Evolutionary conservation across 2,888 invertebrate species (phyloP).

Genomic region (Pyrgus malvae): DNA sequence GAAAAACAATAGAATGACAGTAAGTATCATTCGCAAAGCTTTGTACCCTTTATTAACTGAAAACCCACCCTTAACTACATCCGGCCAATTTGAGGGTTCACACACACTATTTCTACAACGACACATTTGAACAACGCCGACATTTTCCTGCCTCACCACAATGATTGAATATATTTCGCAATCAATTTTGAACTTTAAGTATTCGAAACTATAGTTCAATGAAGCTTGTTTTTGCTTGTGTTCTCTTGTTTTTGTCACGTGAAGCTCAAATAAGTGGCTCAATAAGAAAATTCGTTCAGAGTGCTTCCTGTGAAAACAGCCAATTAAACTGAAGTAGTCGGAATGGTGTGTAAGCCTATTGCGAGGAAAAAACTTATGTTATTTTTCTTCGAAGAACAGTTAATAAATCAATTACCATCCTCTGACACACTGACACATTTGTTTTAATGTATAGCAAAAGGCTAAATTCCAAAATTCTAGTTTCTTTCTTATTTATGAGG

Average conservation of each 20-base stretch:
- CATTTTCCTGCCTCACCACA: neutral
- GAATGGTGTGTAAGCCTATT: neutral
- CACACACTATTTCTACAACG: neutral
- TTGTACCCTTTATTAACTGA: too few relatives aligned
- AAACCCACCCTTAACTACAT: neutral
- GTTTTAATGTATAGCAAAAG: neutral
- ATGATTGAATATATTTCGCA: neutral
- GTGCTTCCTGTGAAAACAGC: conserved; percentile 3
- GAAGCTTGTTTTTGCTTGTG: neutral
- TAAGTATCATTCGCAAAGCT: too few relatives aligned
- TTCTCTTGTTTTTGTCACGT: conserved; percentile 1
- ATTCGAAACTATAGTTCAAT: neutral
- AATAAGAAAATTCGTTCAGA: conserved; percentile 3
- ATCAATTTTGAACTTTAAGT: neutral
- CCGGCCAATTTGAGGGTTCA: neutral
- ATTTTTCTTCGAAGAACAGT: conserved; percentile 1
- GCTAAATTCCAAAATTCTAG: too few relatives aligned
- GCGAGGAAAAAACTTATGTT: conserved; percentile 2
- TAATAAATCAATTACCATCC: conserved; percentile 1
- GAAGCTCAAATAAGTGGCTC: conserved; percentile 1
- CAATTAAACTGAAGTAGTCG: conserved; percentile 8
- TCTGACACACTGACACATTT: neutral
- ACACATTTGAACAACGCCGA: neutral
- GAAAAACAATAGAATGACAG: too few relatives aligned
- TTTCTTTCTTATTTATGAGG: too few relatives aligned